A percentile compares a stretch with the other conserved stretches of the same genome.
Conservation (phyloP, 2,797 vertebrate genomes). For the Acipenser oxyrinchus region DNA sequence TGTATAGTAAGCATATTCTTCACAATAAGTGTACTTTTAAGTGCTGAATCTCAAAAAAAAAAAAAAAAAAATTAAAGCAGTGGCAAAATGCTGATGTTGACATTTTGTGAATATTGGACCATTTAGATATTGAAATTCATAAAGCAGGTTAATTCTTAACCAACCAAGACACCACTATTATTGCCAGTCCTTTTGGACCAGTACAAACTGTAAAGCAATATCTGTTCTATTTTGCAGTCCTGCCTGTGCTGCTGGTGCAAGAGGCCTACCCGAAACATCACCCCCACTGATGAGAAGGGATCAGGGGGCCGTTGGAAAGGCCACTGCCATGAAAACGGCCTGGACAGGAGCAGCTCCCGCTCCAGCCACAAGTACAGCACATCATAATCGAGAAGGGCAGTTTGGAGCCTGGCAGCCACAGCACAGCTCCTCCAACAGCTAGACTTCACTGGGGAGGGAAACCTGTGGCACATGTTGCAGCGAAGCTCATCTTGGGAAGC, state of each 20-base stretch:
- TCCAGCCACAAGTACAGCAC: constrained; percentile 83
- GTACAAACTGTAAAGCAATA: neutral
- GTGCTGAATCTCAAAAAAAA: no score
- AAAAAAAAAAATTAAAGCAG: no score
- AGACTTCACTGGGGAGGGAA: neutral
- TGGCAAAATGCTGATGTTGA: no score
- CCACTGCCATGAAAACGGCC: constrained; percentile 66
- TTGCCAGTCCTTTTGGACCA: neutral
- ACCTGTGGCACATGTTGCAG: no score
- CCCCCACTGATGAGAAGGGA: constrained; percentile 62
- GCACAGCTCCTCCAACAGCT: no score
- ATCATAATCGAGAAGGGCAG: constrained; percentile 43
- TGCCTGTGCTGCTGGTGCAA: constrained; percentile 84
- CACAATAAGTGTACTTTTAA: no score
- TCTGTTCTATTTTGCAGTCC: constrained; percentile 47
- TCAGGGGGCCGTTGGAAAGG: constrained; percentile 72
- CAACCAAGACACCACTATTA: neutral
- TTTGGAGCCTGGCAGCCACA: no score
- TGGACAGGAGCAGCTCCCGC: constrained; percentile 75
- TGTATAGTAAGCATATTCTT: no score
- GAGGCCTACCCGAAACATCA: constrained; percentile 48
- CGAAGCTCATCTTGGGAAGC: neutral
- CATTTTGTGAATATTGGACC: no score
- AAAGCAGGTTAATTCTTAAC: neutral
- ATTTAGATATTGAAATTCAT: neutral